These are phyloP conservation scores for Trilocha varians DNA, from an alignment of 2,888 invertebrate species.

Conservation along the genomic window DNA sequence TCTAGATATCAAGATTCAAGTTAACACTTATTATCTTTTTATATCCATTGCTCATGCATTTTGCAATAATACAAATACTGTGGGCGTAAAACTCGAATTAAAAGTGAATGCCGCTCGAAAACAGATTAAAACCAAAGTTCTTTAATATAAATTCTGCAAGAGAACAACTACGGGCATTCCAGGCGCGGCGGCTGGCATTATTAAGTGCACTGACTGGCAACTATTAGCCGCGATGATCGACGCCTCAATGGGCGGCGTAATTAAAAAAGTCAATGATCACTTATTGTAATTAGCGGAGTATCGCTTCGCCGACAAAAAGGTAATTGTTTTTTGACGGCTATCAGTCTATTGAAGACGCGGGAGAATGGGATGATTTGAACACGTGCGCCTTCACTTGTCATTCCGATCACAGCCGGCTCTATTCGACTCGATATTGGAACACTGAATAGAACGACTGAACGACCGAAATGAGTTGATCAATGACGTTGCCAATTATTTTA, in stretches of 20 bases:
- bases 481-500: slow-evolving; percentile 18
- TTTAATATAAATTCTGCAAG: slow-evolving; percentile 58
- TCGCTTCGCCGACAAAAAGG: slow-evolving; percentile 57
- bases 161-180: slow-evolving; percentile 49
- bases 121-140: slow-evolving; percentile 28
- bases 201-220: slow-evolving; percentile 71
- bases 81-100: slow-evolving; percentile 13
- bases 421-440: slow-evolving; percentile 1
- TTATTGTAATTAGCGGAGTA: slow-evolving; percentile 68
- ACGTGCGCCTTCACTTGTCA: slow-evolving; percentile 28
- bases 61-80: slow-evolving; percentile 31
- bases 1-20: slow-evolving; percentile 40
- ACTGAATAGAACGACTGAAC: too few relatives aligned
- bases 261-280: slow-evolving; percentile 68
- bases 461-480: slow-evolving; percentile 16
- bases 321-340: slow-evolving; percentile 64
- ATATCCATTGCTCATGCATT: slow-evolving; percentile 16
- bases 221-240: slow-evolving; percentile 58
- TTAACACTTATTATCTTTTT: slow-evolving; percentile 41
- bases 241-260: slow-evolving; percentile 62
- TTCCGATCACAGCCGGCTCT: slow-evolving; percentile 8
- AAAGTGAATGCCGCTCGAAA: slow-evolving; percentile 10
- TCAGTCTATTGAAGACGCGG: slow-evolving; percentile 32
- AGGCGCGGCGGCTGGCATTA: slow-evolving; percentile 36
- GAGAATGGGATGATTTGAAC: slow-evolving; percentile 27